Conservation (phyloP, 2,797 vertebrate genomes). For the Monodelphis domestica region DNA sequence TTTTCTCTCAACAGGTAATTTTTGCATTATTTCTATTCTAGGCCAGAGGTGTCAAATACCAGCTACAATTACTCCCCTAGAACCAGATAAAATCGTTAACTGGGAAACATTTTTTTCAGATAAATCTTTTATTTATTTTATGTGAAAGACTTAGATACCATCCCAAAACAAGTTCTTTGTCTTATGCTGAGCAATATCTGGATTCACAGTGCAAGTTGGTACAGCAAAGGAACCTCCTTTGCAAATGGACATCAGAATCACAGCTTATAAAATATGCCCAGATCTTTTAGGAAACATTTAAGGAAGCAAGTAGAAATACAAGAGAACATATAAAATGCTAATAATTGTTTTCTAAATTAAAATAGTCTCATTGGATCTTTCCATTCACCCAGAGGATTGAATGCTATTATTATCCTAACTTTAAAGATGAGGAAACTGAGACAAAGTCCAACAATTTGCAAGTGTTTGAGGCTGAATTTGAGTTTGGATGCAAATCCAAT, state of each 20-base stretch:
- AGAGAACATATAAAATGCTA: neutral
- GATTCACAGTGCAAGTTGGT: neutral
- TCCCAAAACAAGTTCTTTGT: constrained; percentile 23
- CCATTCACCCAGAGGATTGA: neutral
- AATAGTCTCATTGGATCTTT: neutral
- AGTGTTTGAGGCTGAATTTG: neutral
- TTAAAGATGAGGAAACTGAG: neutral
- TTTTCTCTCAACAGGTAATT: no score
- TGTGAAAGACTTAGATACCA: neutral
- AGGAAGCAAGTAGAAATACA: neutral
- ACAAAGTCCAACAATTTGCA: neutral
- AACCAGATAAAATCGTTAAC: neutral
- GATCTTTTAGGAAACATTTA: neutral
- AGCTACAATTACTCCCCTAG: neutral
- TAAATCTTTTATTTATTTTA: constrained; percentile 46
- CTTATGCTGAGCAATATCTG: constrained; percentile 8
- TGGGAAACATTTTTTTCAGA: neutral
- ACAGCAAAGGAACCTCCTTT: constrained; percentile 26
- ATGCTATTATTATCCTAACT: neutral
- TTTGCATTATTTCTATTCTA: no score
- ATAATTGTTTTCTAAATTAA: neutral
- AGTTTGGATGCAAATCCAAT: neutral
- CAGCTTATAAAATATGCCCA: constrained; percentile 32
- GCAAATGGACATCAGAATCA: neutral
- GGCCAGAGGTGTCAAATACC: neutral